Percentiles rank a stretch among this genome's conserved stretches.
phyloP scores from a whole-genome alignment of 1,140 invertebrate species.

The Parasteatoda tepidariorum region DNA sequence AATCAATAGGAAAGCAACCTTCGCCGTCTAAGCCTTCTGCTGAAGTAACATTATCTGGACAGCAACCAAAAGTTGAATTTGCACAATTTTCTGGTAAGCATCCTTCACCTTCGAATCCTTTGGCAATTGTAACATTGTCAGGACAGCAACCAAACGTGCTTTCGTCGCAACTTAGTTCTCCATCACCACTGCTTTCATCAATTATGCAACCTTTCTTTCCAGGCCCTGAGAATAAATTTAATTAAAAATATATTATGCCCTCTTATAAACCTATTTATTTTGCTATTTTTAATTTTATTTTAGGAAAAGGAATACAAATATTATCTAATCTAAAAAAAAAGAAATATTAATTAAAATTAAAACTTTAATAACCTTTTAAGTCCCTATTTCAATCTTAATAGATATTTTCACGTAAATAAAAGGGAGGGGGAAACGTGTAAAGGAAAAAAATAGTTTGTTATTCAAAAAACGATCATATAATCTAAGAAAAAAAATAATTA shows the following conservation, averaged over 20 bases:
- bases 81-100: slow-evolving; percentile 38
- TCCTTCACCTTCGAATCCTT: slow-evolving; percentile 68
- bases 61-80: slow-evolving; percentile 79
- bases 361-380: too few relatives aligned
- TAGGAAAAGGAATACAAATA: not conserved
- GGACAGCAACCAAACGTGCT: slow-evolving; percentile 89
- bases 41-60: slow-evolving; percentile 85
- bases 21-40: slow-evolving; percentile 74
- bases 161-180: slow-evolving; percentile 72
- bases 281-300: too few relatives aligned
- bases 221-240: slow-evolving; percentile 15
- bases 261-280: too few relatives aligned
- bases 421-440: too few relatives aligned
- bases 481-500: too few relatives aligned
- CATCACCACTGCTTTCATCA: slow-evolving; percentile 39
- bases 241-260: too few relatives aligned
- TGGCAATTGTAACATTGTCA: slow-evolving; percentile 86
- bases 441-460: too few relatives aligned
- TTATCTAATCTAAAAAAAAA: not conserved
- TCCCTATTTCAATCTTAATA: too few relatives aligned
- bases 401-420: too few relatives aligned
- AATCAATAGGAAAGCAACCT: slow-evolving; percentile 72
- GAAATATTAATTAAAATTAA: not conserved
- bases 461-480: too few relatives aligned
- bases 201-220: not conserved